A percentile compares a stretch with the other conserved stretches of the same genome.
phyloP scores from a whole-genome alignment of 1,140 invertebrate species.

The Conopomorpha cramerella region DNA sequence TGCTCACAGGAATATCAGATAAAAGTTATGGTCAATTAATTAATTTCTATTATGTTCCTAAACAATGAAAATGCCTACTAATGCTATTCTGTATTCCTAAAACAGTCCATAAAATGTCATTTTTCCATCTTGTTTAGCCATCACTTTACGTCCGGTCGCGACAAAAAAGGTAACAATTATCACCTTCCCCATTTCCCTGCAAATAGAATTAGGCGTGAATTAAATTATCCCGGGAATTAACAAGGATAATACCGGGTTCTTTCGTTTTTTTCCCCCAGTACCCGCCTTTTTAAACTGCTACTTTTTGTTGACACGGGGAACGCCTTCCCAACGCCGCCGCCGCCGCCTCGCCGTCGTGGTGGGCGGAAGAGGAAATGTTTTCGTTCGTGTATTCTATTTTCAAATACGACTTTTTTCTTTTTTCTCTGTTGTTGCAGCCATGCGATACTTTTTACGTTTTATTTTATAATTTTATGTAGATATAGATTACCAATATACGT shows the following conservation, averaged over 20 bases:
- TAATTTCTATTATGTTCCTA: constrained; percentile 1
- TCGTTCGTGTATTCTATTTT: constrained; percentile 18
- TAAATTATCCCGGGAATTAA: constrained; percentile 55
- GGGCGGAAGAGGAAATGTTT: constrained; percentile 22
- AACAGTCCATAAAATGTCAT: constrained; percentile 16
- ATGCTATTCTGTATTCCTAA: constrained; percentile 5
- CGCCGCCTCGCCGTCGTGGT: no score
- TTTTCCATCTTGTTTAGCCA: no score
- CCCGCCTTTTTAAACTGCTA: constrained; percentile 11
- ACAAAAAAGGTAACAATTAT: constrained; percentile 51
- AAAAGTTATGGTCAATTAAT: constrained; percentile 1
- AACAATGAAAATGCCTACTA: constrained; percentile 5
- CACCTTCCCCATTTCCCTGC: constrained; percentile 43
- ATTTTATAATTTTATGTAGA: no score
- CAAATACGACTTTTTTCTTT: constrained; percentile 7
- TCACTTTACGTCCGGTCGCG: constrained; percentile 19
- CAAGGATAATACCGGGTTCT: constrained; percentile 47
- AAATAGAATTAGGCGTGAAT: constrained; percentile 58
- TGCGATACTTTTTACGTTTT: no score
- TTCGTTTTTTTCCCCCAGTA: constrained; percentile 36
- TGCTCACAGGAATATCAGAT: no score
- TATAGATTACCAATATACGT: no score
- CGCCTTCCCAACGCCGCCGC: no score
- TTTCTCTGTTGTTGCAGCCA: no score
- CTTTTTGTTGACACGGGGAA: constrained; percentile 30